A percentile compares a stretch with the other conserved stretches of the same genome.
Evolutionary conservation across 1,140 invertebrate species (phyloP).

Genomic region (Drosophila santomea): DNA sequence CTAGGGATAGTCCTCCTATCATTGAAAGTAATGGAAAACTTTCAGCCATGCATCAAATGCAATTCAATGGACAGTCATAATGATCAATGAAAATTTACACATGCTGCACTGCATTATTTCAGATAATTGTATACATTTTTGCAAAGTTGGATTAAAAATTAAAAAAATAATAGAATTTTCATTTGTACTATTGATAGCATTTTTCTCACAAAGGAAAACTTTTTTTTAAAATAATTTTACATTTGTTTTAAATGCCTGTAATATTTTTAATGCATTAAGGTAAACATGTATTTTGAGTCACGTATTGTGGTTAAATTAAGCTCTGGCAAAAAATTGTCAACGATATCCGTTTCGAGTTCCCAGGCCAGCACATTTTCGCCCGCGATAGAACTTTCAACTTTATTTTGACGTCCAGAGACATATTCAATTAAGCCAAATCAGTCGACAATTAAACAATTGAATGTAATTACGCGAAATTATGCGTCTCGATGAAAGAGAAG

Average conservation of each 20-base stretch:
- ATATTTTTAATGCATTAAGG: not conserved
- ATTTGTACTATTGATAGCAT: too few relatives aligned
- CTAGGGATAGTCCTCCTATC: slow-evolving; percentile 7
- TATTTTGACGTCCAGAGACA: slow-evolving; percentile 40
- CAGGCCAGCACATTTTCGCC: slow-evolving; percentile 3
- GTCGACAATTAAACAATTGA: slow-evolving; percentile 73
- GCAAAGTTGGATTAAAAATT: too few relatives aligned
- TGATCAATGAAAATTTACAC: not conserved
- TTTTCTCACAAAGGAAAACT: too few relatives aligned
- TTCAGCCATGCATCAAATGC: slow-evolving; percentile 10
- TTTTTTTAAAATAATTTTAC: too few relatives aligned
- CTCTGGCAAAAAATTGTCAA: slow-evolving; percentile 6
- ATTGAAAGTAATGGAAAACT: slow-evolving; percentile 12
- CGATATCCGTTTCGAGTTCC: not conserved
- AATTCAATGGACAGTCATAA: slow-evolving; percentile 6
- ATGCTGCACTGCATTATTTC: too few relatives aligned
- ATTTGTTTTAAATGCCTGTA: too few relatives aligned
- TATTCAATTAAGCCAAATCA: slow-evolving; percentile 67
- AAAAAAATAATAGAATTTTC: too few relatives aligned
- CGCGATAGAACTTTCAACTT: slow-evolving; percentile 32
- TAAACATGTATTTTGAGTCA: too few relatives aligned
- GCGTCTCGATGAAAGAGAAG: slow-evolving; percentile 17
- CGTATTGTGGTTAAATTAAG: not conserved
- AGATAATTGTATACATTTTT: too few relatives aligned
- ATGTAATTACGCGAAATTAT: slow-evolving; percentile 66